A percentile compares a stretch with the other conserved stretches of the same genome.
Evolutionary conservation across 64 coral and sea anemone species (phyloP).

Genomic region (Pachyseris speciosa): DNA sequence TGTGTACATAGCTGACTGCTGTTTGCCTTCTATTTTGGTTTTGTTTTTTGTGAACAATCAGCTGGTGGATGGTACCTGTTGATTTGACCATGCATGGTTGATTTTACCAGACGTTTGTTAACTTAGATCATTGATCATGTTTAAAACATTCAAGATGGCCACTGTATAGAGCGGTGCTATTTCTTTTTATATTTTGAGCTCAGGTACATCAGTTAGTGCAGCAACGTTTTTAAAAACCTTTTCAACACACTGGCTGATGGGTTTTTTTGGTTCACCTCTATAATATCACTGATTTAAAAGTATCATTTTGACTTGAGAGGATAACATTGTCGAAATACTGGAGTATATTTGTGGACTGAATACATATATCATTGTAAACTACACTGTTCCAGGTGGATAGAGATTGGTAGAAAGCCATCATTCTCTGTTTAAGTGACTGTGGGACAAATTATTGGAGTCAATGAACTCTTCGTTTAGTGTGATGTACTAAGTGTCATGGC

Average conservation of each 20-base stretch:
- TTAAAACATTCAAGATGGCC: slow-evolving; percentile 46
- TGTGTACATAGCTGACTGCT: background rate
- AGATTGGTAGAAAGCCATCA: background rate
- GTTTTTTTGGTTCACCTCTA: background rate
- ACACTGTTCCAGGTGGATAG: background rate
- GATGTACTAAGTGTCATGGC: slow-evolving; percentile 19
- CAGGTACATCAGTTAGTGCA: background rate
- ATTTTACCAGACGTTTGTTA: slow-evolving; percentile 15
- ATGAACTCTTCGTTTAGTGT: slow-evolving; percentile 10
- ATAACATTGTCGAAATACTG: background rate
- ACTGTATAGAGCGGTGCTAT: background rate
- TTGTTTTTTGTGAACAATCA: background rate
- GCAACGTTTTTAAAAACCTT: background rate
- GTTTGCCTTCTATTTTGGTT: background rate
- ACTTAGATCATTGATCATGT: slow-evolving; percentile 49
- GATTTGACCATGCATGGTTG: slow-evolving; percentile 24
- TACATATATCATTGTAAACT: background rate
- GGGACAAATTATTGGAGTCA: background rate
- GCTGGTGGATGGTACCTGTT: slow-evolving; percentile 18
- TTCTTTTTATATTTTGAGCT: slow-evolving; percentile 8
- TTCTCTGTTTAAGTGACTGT: background rate
- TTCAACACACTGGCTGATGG: background rate
- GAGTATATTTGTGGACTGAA: background rate
- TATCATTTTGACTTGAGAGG: background rate
- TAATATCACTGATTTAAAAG: background rate